Evolutionary conservation across 2,797 vertebrate species (phyloP).

Genomic region (Austrolebias charrua): DNA sequence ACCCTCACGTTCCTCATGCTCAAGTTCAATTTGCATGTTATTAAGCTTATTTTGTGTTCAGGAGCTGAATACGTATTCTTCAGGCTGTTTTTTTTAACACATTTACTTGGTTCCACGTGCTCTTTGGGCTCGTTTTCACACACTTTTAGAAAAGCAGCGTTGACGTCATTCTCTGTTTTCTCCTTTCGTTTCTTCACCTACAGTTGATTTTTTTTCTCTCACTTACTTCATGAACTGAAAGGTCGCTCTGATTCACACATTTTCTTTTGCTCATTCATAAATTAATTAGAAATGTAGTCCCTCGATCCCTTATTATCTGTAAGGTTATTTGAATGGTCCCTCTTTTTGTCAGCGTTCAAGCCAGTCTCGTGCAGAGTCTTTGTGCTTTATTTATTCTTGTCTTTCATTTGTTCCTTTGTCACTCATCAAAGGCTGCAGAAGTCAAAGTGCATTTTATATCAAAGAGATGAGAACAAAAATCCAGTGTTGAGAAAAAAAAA

Average conservation of each 20-base stretch:
- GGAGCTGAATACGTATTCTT: slow-evolving; percentile 10
- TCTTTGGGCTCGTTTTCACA: slow-evolving; percentile 30
- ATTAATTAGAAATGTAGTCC: background rate
- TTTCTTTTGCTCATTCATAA: slow-evolving; percentile 17
- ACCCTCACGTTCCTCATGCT: slow-evolving; percentile 28
- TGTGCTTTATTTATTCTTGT: background rate
- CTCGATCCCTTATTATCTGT: background rate
- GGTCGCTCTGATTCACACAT: slow-evolving; percentile 9
- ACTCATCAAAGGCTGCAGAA: background rate
- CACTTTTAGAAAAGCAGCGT: background rate
- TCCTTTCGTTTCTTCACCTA: slow-evolving; percentile 2
- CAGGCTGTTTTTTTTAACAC: background rate
- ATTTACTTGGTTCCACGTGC: background rate
- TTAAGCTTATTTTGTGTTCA: slow-evolving; percentile 11
- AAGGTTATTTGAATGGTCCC: background rate
- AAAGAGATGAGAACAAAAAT: slow-evolving; percentile 22
- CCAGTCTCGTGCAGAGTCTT: background rate
- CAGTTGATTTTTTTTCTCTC: background rate
- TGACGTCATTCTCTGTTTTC: slow-evolving; percentile 38
- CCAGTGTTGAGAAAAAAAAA: slow-evolving; percentile 12
- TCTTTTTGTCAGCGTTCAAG: background rate
- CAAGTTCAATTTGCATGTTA: slow-evolving; percentile 39
- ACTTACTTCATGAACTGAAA: slow-evolving; percentile 10
- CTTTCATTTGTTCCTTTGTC: background rate
- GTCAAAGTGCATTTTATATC: slow-evolving; percentile 10